Percentiles rank a stretch among this genome's conserved stretches.
phyloP scores from a whole-genome alignment of 2,888 invertebrate species.

The Chromoteleia sp. region DNA sequence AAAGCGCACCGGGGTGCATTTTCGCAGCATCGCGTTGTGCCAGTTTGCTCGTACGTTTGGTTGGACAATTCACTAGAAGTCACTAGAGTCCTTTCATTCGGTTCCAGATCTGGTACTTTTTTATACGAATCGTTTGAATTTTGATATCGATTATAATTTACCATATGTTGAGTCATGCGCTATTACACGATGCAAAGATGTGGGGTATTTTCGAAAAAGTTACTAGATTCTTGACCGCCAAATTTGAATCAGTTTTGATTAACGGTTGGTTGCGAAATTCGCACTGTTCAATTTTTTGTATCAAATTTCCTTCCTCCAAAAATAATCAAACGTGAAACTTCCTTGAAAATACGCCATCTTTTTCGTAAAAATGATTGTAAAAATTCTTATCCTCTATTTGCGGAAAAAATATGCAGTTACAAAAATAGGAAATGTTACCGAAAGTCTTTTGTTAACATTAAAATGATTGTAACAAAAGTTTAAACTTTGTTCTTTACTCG shows the following conservation, averaged over 20 bases:
- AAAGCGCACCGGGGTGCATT: conserved; percentile 29
- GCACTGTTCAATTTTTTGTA: too few relatives aligned
- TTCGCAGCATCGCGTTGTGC: conserved; percentile 1
- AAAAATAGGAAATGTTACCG: neutral
- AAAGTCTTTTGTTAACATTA: conserved; percentile 26
- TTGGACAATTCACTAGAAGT: conserved; percentile 5
- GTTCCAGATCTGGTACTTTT: neutral
- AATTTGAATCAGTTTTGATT: too few relatives aligned
- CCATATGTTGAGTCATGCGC: too few relatives aligned
- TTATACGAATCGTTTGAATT: conserved; percentile 27
- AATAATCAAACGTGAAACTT: neutral
- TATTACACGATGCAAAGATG: neutral
- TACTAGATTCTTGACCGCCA: neutral
- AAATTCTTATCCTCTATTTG: neutral
- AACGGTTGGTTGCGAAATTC: too few relatives aligned
- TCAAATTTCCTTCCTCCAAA: too few relatives aligned
- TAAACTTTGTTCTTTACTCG: neutral
- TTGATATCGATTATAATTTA: neutral
- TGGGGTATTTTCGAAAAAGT: neutral
- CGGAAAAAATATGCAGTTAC: too few relatives aligned
- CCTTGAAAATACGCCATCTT: neutral
- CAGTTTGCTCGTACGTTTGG: neutral
- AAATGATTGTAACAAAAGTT: conserved; percentile 24
- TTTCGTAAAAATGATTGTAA: neutral
- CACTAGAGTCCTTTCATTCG: conserved; percentile 6